These are phyloP conservation scores for Megalops cyprinoides DNA, from an alignment of 2,797 vertebrate species.

Conservation along the genomic window DNA sequence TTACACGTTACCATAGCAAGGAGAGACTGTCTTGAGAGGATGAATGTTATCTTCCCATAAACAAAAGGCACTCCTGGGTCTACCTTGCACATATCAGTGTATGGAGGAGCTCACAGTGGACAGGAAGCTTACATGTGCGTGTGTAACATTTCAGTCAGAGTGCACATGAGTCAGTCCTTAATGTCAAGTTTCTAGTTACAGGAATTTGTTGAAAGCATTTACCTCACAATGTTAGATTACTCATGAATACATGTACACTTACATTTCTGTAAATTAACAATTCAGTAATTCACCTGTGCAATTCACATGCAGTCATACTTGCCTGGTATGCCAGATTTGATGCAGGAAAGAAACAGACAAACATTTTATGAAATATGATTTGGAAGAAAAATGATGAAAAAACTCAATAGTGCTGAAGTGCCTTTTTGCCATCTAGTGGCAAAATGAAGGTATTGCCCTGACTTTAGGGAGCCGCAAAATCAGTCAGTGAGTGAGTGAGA, in stretches of 20 bases:
- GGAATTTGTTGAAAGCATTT: neutral
- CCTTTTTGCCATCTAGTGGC: neutral
- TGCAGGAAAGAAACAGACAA: conserved; percentile 2
- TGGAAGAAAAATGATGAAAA: neutral
- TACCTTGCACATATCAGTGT: neutral
- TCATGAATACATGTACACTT: no score
- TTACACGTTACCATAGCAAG: conserved; percentile 15
- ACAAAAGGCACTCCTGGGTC: neutral
- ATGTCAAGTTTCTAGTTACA: neutral
- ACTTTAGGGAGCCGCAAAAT: neutral
- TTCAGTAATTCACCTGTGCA: no score
- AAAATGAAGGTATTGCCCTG: neutral
- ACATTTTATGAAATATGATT: neutral
- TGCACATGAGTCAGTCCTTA: neutral
- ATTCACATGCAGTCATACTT: neutral
- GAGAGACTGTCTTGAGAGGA: neutral
- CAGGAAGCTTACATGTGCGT: neutral
- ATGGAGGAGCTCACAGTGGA: neutral
- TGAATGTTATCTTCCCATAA: neutral
- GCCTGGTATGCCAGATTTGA: conserved; percentile 1
- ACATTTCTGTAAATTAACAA: no score
- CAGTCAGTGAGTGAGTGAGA: no score
- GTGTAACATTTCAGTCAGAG: no score
- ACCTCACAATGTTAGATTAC: no score
- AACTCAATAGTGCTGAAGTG: neutral